Base-by-base conservation (phyloP, 2,797 vertebrate genomes). In the Esox masquinongy region DNA sequence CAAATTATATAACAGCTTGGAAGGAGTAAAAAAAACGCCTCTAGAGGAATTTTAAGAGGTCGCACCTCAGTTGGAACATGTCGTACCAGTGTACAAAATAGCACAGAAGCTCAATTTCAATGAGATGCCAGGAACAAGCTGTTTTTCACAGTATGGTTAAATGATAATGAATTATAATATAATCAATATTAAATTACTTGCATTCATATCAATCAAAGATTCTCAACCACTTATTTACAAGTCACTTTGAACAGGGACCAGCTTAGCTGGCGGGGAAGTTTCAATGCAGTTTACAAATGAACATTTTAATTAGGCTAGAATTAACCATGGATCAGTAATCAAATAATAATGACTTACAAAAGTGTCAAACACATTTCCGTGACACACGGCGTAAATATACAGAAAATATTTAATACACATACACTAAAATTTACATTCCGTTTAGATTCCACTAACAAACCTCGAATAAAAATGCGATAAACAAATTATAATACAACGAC, bases 1-100 rank as follows among this genome's bases (percentile, higher is more conserved):
- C 77, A 84, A 80, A 84, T 92, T 89, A 91, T 79, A 74, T 80
- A 92, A 91, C 61, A 29, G 49, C 72, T 76, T 80, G 73, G 73
- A 22, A 29, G 49, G 39, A 43, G 5, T 43, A 68, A 84, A 82
- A 39, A 53, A 43, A 68, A 75, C 79, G 83, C 78, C 47, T 83
- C 83, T 70, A 61, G 77, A 66, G 70, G 11, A 85, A 75, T 70
- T 47, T 68, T 66, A 74, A n/a, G 79, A 50, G 70, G 73, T 36
- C 11, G 82, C 79, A 76, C 68, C 36, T 79, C 59, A 22, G 16
- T 72, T 80, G 83, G 80, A 85, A 86, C 84, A 76, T 71, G 59
- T 59, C 3, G 0, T 73, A 43, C 39, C 86, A 77, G 75, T 77
- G 14, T 68, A 77, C 22, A 43, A 53, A 51, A 66, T 4, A 80